Percentiles rank a stretch among this genome's conserved stretches.
Evolutionary conservation across 2,797 vertebrate genomes (phyloP).

Genomic region (Columba guinea): DNA sequence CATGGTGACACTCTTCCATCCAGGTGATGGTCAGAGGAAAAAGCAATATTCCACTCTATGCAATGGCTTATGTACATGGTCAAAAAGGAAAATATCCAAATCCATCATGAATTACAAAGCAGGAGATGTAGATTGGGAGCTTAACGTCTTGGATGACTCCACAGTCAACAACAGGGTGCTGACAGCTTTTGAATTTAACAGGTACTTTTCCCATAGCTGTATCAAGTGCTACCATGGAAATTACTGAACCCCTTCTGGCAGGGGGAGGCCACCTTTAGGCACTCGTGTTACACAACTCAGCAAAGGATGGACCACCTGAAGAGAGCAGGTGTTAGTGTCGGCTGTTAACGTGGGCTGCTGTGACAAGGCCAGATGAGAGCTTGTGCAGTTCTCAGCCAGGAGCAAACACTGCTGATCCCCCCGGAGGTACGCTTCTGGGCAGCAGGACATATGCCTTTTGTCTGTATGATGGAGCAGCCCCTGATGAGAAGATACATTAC

Average conservation of each 20-base stretch:
- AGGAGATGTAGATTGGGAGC: neutral
- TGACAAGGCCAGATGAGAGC: neutral
- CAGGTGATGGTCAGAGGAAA: neutral
- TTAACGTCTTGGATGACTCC: neutral
- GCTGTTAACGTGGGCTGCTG: neutral
- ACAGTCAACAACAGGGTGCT: neutral
- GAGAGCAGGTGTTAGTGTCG: rapidly evolving
- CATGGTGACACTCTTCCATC: neutral
- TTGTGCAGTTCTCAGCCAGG: neutral
- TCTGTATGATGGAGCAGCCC: neutral
- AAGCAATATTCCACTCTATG: neutral
- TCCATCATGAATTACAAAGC: neutral
- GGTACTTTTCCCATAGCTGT: neutral
- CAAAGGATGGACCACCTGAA: neutral
- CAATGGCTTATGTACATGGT: neutral
- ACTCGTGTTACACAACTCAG: neutral
- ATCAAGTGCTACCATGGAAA: neutral
- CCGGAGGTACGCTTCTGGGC: rapidly evolving
- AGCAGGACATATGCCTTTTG: neutral
- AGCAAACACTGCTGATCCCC: neutral
- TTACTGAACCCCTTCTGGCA: neutral
- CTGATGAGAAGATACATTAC: neutral
- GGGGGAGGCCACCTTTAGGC: too few species aligned
- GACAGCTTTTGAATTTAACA: neutral
- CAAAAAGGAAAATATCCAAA: neutral